Percentiles rank a stretch among this genome's conserved stretches.
Conservation (phyloP, 2,113 vertebrate genomes). For the Mobula hypostoma region DNA sequence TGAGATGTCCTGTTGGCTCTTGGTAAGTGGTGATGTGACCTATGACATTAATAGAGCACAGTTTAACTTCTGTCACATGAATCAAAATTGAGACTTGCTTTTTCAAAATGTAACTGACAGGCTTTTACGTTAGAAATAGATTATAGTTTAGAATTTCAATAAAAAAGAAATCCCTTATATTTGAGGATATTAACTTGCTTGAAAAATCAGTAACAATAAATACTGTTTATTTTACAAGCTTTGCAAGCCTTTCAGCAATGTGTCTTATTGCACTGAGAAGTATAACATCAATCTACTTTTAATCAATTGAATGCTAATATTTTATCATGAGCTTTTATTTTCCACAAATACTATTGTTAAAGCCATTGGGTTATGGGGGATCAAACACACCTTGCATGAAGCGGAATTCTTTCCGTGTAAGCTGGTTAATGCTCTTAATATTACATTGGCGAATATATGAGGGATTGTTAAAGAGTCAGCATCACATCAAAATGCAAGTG, state of each 20-base stretch:
- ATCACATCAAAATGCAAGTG: background rate
- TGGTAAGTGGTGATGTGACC: slow-evolving; percentile 38
- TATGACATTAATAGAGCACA: slow-evolving; percentile 53
- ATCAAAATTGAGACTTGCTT: slow-evolving; percentile 56
- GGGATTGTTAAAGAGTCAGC: background rate
- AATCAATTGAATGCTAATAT: background rate
- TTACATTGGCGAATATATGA: background rate
- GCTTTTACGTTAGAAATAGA: slow-evolving; percentile 3
- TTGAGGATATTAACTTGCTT: background rate
- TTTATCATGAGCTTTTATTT: background rate
- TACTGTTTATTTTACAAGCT: background rate
- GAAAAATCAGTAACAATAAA: background rate
- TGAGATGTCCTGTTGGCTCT: slow-evolving; percentile 27
- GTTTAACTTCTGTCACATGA: slow-evolving; percentile 66
- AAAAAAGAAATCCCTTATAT: background rate
- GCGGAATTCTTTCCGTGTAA: background rate
- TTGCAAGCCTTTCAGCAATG: too few relatives aligned
- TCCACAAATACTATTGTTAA: background rate
- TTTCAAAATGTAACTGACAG: slow-evolving; percentile 60
- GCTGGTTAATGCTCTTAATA: background rate
- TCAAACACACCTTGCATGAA: background rate
- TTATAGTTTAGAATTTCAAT: background rate
- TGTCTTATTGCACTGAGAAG: background rate
- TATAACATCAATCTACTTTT: background rate
- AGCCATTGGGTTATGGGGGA: too few relatives aligned